Conservation (phyloP, 2,888 invertebrate species). For the Lithodes maja region DNA sequence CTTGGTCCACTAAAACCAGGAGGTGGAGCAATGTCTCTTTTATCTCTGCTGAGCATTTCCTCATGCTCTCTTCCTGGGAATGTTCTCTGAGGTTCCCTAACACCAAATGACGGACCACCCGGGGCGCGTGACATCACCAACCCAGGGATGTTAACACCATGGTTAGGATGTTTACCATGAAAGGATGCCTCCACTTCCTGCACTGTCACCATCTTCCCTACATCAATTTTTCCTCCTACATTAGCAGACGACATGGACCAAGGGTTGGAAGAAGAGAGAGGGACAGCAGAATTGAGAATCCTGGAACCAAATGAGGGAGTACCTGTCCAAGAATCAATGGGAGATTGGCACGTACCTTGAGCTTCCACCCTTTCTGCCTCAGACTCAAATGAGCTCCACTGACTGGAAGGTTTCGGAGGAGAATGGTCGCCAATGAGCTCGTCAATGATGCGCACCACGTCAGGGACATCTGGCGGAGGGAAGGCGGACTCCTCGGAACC, state of each 20-base stretch:
- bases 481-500: constrained; percentile 26
- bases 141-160: background rate
- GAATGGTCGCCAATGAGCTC: constrained; percentile 54
- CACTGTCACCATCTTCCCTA: constrained; percentile 59
- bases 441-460: constrained; percentile 56
- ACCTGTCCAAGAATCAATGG: constrained; percentile 43
- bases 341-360: constrained; percentile 37
- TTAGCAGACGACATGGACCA: constrained; percentile 37
- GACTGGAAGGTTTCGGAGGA: constrained; percentile 37
- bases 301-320: constrained; percentile 28
- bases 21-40: constrained; percentile 49
- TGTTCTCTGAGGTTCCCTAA: background rate
- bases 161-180: constrained; percentile 11
- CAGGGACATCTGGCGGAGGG: constrained; percentile 44
- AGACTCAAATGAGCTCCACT: constrained; percentile 21
- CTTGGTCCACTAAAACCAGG: constrained; percentile 64
- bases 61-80: constrained; percentile 9
- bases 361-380: constrained; percentile 30
- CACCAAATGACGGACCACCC: constrained; percentile 20
- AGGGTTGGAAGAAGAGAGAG: constrained; percentile 18
- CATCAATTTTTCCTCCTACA: constrained; percentile 28
- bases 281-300: background rate
- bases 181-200: constrained; percentile 58
- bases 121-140: constrained; percentile 29
- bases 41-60: constrained; percentile 14